phyloP scores from a whole-genome alignment of 2,888 invertebrate genomes.

The Vanessa cardui region DNA sequence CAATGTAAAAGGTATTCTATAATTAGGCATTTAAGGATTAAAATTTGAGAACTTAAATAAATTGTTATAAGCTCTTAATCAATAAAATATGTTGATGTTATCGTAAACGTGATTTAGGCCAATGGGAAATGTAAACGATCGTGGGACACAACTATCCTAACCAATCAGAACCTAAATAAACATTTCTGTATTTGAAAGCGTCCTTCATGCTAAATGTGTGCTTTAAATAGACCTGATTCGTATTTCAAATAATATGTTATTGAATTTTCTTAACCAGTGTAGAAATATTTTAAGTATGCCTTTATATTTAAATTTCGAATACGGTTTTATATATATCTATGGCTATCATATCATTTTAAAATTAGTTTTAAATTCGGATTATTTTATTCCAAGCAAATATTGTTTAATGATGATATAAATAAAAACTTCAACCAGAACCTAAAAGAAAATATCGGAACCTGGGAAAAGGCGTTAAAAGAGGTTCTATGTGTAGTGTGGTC shows the following conservation, averaged over 20 bases:
- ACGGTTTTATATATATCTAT: too few relatives aligned
- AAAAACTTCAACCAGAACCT: too few relatives aligned
- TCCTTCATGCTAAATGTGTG: slow-evolving; percentile 24
- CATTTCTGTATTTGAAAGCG: slow-evolving; percentile 31
- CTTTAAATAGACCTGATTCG: slow-evolving; percentile 6
- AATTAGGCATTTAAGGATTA: too few relatives aligned
- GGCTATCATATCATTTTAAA: too few relatives aligned
- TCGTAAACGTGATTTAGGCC: slow-evolving; percentile 26
- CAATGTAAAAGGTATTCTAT: too few relatives aligned
- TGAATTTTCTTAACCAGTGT: neutral
- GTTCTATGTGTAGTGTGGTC: too few relatives aligned
- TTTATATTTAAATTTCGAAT: too few relatives aligned
- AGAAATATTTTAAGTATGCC: neutral
- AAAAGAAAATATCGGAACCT: too few relatives aligned
- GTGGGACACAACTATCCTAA: slow-evolving; percentile 33
- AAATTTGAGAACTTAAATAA: neutral
- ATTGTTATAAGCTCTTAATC: slow-evolving; percentile 11
- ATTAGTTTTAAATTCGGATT: too few relatives aligned
- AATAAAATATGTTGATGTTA: slow-evolving; percentile 21
- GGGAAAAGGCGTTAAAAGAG: too few relatives aligned
- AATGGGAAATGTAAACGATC: slow-evolving; percentile 30
- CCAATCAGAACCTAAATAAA: slow-evolving; percentile 37
- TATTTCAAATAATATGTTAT: neutral
- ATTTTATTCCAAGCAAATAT: too few relatives aligned
- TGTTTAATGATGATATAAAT: too few relatives aligned